Percentiles rank a stretch among this genome's conserved stretches.
phyloP scores from a whole-genome alignment of 2,888 invertebrate genomes.

The Calliopum simillimum region DNA sequence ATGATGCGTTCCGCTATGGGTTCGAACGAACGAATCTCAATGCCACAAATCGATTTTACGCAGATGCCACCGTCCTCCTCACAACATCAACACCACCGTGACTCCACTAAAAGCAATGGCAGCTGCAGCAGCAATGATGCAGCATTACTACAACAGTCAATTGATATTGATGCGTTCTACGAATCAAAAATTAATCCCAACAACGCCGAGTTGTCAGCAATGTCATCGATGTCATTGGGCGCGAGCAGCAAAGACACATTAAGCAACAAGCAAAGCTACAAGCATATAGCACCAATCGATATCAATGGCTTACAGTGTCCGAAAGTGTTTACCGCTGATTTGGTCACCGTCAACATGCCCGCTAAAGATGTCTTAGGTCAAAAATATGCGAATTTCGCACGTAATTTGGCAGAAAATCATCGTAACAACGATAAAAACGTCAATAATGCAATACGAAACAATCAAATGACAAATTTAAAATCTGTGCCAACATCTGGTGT shows the following conservation, averaged over 20 bases:
- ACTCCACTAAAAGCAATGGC: conserved; percentile 42
- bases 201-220: conserved; percentile 13
- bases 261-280: conserved; percentile 17
- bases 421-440: conserved; percentile 63
- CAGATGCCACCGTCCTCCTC: conserved; percentile 50
- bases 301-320: conserved; percentile 70
- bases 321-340: conserved; percentile 84
- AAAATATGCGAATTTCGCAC: conserved; percentile 74
- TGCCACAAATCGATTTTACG: conserved; percentile 80
- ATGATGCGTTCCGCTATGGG: conserved; percentile 84
- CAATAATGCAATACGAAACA: conserved; percentile 53
- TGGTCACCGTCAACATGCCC: conserved; percentile 82
- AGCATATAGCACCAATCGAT: conserved; percentile 71
- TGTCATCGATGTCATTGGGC: neutral
- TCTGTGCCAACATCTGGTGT: conserved; percentile 28
- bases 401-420: conserved; percentile 70
- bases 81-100: conserved; percentile 43
- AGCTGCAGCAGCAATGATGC: neutral
- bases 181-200: conserved; percentile 58
- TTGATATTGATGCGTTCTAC: conserved; percentile 60
- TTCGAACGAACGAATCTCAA: conserved; percentile 78
- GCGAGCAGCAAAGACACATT: neutral
- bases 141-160: conserved; percentile 40
- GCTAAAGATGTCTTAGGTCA: conserved; percentile 84
- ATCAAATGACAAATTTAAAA: conserved; percentile 52